Base-by-base conservation (phyloP, 2,888 invertebrate genomes). In the Zygothrica quintamaculata region DNA sequence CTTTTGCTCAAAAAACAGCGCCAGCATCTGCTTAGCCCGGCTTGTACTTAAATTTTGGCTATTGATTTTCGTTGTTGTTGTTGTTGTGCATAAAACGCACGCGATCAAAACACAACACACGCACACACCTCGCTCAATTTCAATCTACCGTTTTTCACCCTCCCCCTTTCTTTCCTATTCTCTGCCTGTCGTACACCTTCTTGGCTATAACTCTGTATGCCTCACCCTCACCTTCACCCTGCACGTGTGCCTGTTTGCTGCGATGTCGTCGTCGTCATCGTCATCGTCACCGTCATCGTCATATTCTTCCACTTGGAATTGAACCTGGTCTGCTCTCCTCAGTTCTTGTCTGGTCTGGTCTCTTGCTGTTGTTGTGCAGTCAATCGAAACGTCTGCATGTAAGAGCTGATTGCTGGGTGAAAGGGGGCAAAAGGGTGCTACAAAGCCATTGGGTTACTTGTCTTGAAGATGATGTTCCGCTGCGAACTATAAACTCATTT, bases 91-190 rank as follows among this genome's bases (percentile, higher is more conserved):
- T 46, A 29, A 37, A 29, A 51, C 57, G 80, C 79, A 80, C 79
- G 79, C 87, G 79, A 86, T 86, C 73, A 31, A 47, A 55, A 52
- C 40, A 52, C 40, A 65, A 37, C 52, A 26, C 86, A 84, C 78
- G 80, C 84, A 78, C 59, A 52, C 47, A 36, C 25, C 46, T 15
- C 36, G 7, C 12, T 12, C n/a, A 7, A 34, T n/a, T 36, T 1
- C 15, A 5, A 31, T 39, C 29, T 26, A 36, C 12, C 39, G 3
- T 3, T 12, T 25, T 11, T 18, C 9, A 56, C 9, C 4, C 9
- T 1, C 1, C n/a, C 3, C 34, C 1, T 7, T 6, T 7, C 16
- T 9, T 8, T 11, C 11, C 26, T 11, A 12, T 12, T 11, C 16
- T 25, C 12, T 9, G n/a, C 22, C 31, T 46, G 16, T 22, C 18